Percentiles rank a stretch among this genome's conserved stretches.
Conservation (phyloP, 2,113 vertebrate genomes). For the Haemorhous mexicanus region DNA sequence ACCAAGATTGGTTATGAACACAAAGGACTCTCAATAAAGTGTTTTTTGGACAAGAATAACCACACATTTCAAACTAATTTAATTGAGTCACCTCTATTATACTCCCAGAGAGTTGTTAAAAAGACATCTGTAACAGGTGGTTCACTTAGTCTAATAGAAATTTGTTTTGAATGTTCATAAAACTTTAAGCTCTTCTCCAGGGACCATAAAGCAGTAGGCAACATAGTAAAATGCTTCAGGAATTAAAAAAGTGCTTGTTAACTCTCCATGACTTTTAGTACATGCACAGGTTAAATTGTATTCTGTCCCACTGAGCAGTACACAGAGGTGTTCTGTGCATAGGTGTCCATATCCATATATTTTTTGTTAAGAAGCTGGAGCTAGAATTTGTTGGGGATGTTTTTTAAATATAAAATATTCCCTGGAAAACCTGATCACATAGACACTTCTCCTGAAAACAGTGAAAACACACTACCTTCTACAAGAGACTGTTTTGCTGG, state of each 20-base stretch:
- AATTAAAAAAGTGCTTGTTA: slow-evolving; percentile 16
- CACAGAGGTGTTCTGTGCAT: not conserved
- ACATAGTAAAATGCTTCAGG: slow-evolving; percentile 22
- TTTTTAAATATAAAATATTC: not conserved
- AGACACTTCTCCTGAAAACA: not conserved
- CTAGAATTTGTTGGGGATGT: not conserved
- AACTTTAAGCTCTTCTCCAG: slow-evolving; percentile 49
- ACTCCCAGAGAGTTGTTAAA: slow-evolving; percentile 38
- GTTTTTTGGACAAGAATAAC: slow-evolving; percentile 60
- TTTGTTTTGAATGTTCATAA: slow-evolving; percentile 20
- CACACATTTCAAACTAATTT: slow-evolving; percentile 53
- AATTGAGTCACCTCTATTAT: slow-evolving; percentile 36
- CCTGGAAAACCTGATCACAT: not conserved
- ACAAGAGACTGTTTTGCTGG: not conserved
- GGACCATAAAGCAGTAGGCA: not conserved
- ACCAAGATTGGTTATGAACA: slow-evolving; percentile 38
- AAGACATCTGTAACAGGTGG: slow-evolving; percentile 35
- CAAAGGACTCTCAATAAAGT: slow-evolving; percentile 29
- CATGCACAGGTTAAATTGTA: not conserved
- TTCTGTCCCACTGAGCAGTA: not conserved
- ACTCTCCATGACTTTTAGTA: not conserved
- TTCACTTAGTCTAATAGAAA: slow-evolving; percentile 25
- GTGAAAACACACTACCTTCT: not conserved
- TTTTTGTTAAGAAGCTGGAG: not conserved
- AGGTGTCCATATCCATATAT: not conserved